Evolutionary conservation across 2,113 vertebrate species (phyloP), one percentile per base, ranked within the genome.

Genomic region (Vulpes lagopus): DNA sequence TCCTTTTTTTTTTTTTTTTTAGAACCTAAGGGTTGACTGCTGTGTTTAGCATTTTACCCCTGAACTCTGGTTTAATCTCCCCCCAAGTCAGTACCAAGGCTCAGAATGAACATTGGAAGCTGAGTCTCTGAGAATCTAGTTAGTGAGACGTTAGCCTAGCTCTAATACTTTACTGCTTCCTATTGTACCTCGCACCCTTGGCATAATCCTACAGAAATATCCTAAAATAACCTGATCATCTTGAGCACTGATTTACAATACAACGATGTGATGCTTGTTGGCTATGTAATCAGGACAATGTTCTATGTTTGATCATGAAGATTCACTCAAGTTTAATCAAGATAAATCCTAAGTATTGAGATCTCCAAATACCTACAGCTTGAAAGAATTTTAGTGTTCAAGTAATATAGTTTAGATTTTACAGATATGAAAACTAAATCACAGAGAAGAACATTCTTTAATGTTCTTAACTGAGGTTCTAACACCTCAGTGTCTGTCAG

Each of bases 191-290:
- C 19, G 49, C 12, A 69, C 27, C 19, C 4, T n/a, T 74, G 51
- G 11, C 57, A 86, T 51, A 35, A 90, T 62, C 65, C 86, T 74
- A 55, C 38, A 82, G 89, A 89, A 82, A 35, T 62, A 9, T 53
- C 38, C 38, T 90, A 73, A n/a, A 65, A 84, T 74, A 94, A 89
- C 12, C 30, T 86, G 38, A 14, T 92, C 55, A 64, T 92, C n/a
- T 43, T 92, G 19, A 81, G 43, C 43, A 80, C 14, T 32, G 49
- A 85, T 85, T 95, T 60, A 74, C 53, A 94, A 80, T 67, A 38
- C 80, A 82, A 55, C 84, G 79, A 85, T 80, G 89, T 43, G 94
- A 97, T 55, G 59, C 60, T 55, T 83, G 22, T 62, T 15, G 23
- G 5, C 43, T 85, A 69, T 80, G 78, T 89, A 35, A 53, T 80